A percentile compares a stretch with the other conserved stretches of the same genome.
Evolutionary conservation across 2,113 vertebrate genomes (phyloP).

Genomic region (Microcebus jonahi): DNA sequence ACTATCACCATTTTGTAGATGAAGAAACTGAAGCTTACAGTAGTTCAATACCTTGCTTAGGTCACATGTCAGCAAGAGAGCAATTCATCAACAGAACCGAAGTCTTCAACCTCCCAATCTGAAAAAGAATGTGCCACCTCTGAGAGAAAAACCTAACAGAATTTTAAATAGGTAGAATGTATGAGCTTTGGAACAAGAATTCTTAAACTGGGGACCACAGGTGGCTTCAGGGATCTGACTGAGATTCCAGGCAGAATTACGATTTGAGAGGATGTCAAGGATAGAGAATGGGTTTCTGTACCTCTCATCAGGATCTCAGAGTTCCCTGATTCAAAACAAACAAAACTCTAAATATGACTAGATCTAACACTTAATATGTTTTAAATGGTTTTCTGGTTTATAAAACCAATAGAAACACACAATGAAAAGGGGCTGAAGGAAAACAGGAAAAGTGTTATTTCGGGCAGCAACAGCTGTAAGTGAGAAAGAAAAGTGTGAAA

Average conservation of each 20-base stretch:
- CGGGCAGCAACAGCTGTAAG: background rate
- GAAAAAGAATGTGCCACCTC: background rate
- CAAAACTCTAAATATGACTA: background rate
- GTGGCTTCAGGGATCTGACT: background rate
- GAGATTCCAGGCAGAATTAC: background rate
- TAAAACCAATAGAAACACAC: conserved; percentile 42
- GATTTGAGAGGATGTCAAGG: background rate
- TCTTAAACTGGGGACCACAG: background rate
- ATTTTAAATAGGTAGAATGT: background rate
- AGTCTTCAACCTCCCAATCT: background rate
- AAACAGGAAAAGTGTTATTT: background rate
- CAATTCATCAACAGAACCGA: background rate
- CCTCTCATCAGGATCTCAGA: background rate
- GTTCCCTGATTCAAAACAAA: background rate
- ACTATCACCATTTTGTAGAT: background rate
- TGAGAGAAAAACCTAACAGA: background rate
- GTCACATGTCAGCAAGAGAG: background rate
- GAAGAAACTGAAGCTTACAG: background rate
- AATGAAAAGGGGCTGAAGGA: conserved; percentile 10
- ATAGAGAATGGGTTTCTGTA: background rate
- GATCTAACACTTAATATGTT: background rate
- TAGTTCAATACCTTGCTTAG: background rate
- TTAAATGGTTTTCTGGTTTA: background rate
- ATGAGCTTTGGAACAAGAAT: background rate
- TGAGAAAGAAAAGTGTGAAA: background rate